Percentiles rank a stretch among this genome's conserved stretches.
Evolutionary conservation across 1,140 invertebrate genomes (phyloP).

Genomic region (Monomorium pharaonis): DNA sequence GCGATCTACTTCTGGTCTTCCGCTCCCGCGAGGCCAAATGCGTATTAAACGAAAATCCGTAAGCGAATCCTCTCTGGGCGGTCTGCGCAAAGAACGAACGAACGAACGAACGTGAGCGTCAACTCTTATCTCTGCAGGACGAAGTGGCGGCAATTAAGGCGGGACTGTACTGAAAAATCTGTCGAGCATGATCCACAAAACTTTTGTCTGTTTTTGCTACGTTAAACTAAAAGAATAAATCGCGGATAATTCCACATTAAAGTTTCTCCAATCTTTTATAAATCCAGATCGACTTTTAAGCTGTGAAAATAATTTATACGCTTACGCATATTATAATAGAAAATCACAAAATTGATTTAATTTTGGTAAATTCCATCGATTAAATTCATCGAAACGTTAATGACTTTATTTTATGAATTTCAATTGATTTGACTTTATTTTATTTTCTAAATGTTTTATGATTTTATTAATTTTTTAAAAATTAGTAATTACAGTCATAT

Average conservation of each 20-base stretch:
- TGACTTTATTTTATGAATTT: no score
- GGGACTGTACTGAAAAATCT: not conserved
- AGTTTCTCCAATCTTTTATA: not conserved
- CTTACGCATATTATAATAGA: not conserved
- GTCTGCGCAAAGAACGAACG: conserved; percentile 24
- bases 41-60: conserved; percentile 56
- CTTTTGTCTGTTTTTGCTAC: not conserved
- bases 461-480: not conserved
- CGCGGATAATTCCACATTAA: not conserved
- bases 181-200: not conserved
- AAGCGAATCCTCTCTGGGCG: conserved; percentile 45
- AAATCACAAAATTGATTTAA: not conserved
- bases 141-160: conserved; percentile 30
- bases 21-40: conserved; percentile 54
- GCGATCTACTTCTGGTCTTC: conserved; percentile 42
- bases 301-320: not conserved
- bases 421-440: no score
- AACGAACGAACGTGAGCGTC: not conserved
- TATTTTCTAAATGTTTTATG: not conserved
- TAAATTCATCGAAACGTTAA: no score
- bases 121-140: not conserved
- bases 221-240: not conserved
- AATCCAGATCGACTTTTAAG: not conserved
- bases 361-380: not conserved
- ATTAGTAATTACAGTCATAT: not conserved